Base-by-base conservation (phyloP, 2,888 invertebrate species). In the Epirrhoe alternata region DNA sequence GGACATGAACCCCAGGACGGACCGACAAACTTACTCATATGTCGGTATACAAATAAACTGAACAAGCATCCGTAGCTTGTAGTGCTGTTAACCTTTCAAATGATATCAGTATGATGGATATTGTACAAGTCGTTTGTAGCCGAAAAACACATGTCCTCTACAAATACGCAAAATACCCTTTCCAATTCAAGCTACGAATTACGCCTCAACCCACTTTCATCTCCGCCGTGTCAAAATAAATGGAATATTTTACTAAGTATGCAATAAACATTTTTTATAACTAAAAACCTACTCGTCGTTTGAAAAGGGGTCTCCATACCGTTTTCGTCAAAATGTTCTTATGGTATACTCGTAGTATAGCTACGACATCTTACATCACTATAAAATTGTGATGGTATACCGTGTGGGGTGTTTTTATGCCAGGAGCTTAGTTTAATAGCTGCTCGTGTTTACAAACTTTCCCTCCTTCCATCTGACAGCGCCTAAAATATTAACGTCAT, bases 381-480 rank as follows among this genome's bases (percentile, higher is more conserved):
- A 61, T 64, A 64, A 68, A 64, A 56, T 50, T 45, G 33, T 56
- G 42, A 50, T 64, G 61, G 42, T 63, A 63, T 64, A 57, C 64
- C 45, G 33, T 54, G 53, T 57, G 45, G 68, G 67, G 61, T 45
- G 68, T 49, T 68, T 68, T 61, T 68, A 64, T 61, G 61, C 57
- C 57, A 50, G 57, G 53, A 68, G 64, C 61, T 61, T 64, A 64
- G 49, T 68, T 59, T 64, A 64, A 68, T 64, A 61, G 60, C 61
- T 65, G 79, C 77, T 71, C 69, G 70, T 84, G 82, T 86, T 86
- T 87, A 86, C 82, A 80, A 84, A 85, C 81, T 82, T 76, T 77
- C 78, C 83, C 81, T 77, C 74, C 76, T 79, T 79, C 77, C 70
- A 74, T 74, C 77, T 72, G 71, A 74, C 72, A 74, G 62, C 68